phyloP scores from a whole-genome alignment of 1,140 invertebrate genomes.

The Drosophila auraria region DNA sequence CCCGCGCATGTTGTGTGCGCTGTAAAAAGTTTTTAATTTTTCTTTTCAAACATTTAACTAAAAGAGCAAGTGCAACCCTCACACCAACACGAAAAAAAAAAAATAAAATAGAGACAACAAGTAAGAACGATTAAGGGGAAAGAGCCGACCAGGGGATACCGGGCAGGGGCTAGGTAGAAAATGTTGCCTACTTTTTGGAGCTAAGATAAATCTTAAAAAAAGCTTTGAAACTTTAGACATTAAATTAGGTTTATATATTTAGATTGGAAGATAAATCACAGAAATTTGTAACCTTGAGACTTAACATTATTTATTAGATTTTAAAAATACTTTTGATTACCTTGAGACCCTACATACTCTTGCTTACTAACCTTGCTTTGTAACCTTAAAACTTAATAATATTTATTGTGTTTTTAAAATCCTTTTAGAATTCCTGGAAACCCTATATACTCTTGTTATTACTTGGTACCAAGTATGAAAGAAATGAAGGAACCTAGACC shows the following conservation, averaged over 20 bases:
- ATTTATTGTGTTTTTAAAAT: too few relatives aligned
- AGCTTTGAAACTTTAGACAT: too few relatives aligned
- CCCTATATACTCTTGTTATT: background rate
- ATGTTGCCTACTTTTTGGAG: background rate
- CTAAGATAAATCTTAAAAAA: too few relatives aligned
- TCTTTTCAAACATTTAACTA: slow-evolving; percentile 83
- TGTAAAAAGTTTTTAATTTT: slow-evolving; percentile 83
- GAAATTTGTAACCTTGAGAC: too few relatives aligned
- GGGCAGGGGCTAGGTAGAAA: background rate
- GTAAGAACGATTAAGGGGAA: background rate
- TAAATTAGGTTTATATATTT: too few relatives aligned
- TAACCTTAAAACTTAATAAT: too few relatives aligned
- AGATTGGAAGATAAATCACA: too few relatives aligned
- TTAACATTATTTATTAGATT: too few relatives aligned
- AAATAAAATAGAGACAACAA: slow-evolving; percentile 2
- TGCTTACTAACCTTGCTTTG: too few relatives aligned
- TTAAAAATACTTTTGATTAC: too few relatives aligned
- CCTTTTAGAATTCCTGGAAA: too few relatives aligned
- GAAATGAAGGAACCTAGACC: slow-evolving; percentile 21
- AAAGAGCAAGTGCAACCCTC: slow-evolving; percentile 65
- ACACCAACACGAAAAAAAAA: slow-evolving; percentile 7
- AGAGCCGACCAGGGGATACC: background rate
- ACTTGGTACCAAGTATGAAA: background rate
- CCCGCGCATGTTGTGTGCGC: slow-evolving; percentile 64
- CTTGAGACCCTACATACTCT: too few relatives aligned